phyloP scores from a whole-genome alignment of 2,113 vertebrate species.

The Sylvietta virens region DNA sequence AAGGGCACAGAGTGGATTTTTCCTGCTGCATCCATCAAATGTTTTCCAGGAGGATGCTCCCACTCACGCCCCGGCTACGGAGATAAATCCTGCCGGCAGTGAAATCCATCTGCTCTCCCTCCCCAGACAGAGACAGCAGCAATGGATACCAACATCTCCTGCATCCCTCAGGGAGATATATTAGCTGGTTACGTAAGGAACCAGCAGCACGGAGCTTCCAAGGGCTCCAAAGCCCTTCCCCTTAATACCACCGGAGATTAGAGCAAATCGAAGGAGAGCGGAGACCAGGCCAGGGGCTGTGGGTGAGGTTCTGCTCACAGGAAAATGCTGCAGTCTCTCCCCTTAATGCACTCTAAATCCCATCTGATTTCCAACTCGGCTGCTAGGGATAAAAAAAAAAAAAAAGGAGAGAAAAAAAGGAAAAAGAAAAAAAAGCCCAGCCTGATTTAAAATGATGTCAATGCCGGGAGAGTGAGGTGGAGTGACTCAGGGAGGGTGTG shows the following conservation, averaged over 20 bases:
- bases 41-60: neutral
- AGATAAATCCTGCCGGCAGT: neutral
- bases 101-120: neutral
- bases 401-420: rapidly evolving
- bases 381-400: neutral
- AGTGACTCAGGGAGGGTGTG: neutral
- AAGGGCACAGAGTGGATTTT: neutral
- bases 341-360: constrained; percentile 48
- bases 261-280: neutral
- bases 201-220: neutral
- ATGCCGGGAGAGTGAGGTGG: neutral
- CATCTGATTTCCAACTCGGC: constrained; percentile 12
- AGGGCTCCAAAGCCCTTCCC: constrained; percentile 16
- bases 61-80: rapidly evolving
- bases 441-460: neutral
- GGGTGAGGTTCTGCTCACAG: neutral
- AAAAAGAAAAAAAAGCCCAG: rapidly evolving
- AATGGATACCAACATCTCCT: constrained; percentile 10
- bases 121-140: neutral
- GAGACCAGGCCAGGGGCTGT: neutral
- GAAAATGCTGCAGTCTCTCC: neutral
- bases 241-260: constrained; percentile 14
- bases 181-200: constrained; percentile 21
- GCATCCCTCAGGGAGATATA: neutral
- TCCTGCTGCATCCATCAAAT: neutral